A percentile compares a stretch with the other conserved stretches of the same genome.
Evolutionary conservation across 2,888 invertebrate genomes (phyloP).

Genomic region (Tiliacea citrago): DNA sequence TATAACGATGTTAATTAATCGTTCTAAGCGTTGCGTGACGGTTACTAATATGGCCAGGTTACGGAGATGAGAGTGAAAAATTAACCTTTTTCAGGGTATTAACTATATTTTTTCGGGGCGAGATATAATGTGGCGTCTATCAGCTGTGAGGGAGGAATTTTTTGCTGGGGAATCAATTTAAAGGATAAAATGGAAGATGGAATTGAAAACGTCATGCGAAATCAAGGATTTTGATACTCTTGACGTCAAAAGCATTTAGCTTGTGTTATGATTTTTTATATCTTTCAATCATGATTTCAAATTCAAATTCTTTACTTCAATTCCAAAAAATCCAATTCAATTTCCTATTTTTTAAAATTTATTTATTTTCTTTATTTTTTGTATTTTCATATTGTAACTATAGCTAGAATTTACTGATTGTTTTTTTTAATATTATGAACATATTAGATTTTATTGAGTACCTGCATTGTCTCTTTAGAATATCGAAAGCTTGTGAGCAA

Average conservation of each 20-base stretch:
- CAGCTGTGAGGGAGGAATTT: conserved; percentile 39
- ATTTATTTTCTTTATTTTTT: too few relatives aligned
- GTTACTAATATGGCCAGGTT: conserved; percentile 53
- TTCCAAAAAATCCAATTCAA: too few relatives aligned
- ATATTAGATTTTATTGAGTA: neutral
- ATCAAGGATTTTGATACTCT: neutral
- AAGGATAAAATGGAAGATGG: neutral
- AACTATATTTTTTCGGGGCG: conserved; percentile 32
- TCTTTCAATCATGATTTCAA: neutral
- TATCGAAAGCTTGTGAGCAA: neutral
- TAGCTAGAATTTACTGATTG: neutral
- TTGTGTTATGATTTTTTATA: neutral
- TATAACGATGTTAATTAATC: conserved; percentile 72
- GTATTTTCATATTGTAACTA: neutral
- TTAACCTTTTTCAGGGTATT: conserved; percentile 47
- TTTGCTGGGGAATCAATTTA: conserved; percentile 21
- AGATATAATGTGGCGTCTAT: conserved; percentile 25
- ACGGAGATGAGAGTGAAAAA: conserved; percentile 60
- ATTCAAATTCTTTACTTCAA: too few relatives aligned
- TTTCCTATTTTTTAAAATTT: too few relatives aligned
- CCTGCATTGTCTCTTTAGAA: neutral
- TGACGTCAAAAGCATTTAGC: neutral
- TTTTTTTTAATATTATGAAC: neutral
- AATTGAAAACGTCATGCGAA: neutral
- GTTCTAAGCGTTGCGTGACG: conserved; percentile 60